Percentiles rank a stretch among this genome's conserved stretches.
Conservation (phyloP, 2,797 vertebrate species). For the Pyrocephalus nanus region DNA sequence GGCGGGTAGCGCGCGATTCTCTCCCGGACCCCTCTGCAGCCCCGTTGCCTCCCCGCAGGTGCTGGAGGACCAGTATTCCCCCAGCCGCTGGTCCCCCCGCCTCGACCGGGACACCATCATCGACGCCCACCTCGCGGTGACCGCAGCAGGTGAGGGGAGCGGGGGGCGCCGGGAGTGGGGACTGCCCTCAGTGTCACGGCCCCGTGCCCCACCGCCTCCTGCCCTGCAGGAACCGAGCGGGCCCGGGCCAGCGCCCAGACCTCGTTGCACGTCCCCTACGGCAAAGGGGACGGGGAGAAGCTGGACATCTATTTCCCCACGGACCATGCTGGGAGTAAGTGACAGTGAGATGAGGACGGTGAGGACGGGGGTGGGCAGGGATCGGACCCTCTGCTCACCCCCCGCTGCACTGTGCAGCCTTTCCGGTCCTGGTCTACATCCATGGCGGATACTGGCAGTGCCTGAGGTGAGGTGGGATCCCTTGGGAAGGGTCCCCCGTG, state of each 20-base stretch:
- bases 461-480: constrained; percentile 80
- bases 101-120: constrained; percentile 83
- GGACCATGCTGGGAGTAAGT: constrained; percentile 73
- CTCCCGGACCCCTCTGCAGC: not conserved
- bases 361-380: not conserved
- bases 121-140: constrained; percentile 75
- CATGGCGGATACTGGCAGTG: constrained; percentile 96
- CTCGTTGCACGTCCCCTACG: constrained; percentile 84
- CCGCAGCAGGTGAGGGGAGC: constrained; percentile 78
- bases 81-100: constrained; percentile 87
- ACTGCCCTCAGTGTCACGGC: not conserved
- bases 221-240: constrained; percentile 78
- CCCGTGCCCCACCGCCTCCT: not conserved
- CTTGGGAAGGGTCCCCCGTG: not conserved
- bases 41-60: constrained; percentile 72
- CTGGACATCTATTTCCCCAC: constrained; percentile 89
- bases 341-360: not conserved
- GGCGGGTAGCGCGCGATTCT: not conserved
- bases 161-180: not conserved
- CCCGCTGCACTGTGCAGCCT: constrained; percentile 69
- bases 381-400: not conserved
- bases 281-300: constrained; percentile 80
- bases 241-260: constrained; percentile 75
- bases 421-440: constrained; percentile 86
- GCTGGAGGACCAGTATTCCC: constrained; percentile 85